Evolutionary conservation across 2,888 invertebrate species (phyloP).

Genomic region (Orthosia incerta): DNA sequence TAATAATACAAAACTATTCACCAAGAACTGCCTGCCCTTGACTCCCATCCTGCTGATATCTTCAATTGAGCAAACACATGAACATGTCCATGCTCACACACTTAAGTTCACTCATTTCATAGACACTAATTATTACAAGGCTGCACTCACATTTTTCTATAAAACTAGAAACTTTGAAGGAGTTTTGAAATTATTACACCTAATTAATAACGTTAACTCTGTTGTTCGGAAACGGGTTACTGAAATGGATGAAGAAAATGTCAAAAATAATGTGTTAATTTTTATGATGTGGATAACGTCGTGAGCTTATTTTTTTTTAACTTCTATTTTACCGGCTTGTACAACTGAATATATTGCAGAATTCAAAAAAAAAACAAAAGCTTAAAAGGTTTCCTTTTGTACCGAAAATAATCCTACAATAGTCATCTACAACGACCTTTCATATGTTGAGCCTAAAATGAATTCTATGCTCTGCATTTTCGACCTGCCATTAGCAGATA

Average conservation of each 20-base stretch:
- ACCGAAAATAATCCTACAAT: background rate
- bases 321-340: too few species aligned
- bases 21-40: constrained; percentile 82
- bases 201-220: background rate
- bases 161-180: constrained; percentile 10
- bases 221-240: background rate
- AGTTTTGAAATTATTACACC: constrained; percentile 1
- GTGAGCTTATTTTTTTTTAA: too few species aligned
- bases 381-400: background rate
- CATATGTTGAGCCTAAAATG: background rate
- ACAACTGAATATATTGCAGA: too few species aligned
- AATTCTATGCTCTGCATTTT: constrained; percentile 10
- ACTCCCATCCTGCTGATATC: constrained; percentile 78
- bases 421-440: too few species aligned
- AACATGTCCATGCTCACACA: constrained; percentile 41
- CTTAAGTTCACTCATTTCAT: constrained; percentile 51
- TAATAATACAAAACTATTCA: constrained; percentile 72
- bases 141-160: constrained; percentile 24
- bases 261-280: too few species aligned
- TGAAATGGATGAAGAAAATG: too few species aligned
- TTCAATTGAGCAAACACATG: constrained; percentile 51
- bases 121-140: constrained; percentile 12
- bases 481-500: background rate
- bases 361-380: background rate
- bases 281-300: too few species aligned